Evolutionary conservation across 1,140 invertebrate species (phyloP).

Genomic region (Brachionus manjavacas): DNA sequence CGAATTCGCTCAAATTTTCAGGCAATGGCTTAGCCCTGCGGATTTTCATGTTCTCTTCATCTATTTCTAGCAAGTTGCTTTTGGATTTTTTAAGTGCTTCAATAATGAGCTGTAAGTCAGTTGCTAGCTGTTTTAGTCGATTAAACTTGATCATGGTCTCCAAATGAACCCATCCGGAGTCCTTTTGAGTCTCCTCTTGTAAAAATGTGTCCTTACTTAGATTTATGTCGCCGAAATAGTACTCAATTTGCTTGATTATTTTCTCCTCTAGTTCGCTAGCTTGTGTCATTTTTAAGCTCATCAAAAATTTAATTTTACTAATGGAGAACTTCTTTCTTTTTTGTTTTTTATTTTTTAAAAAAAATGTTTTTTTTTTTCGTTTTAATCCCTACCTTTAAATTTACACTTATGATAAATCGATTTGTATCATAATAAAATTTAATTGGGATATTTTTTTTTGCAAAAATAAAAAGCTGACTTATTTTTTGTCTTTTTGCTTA

Average conservation of each 20-base stretch:
- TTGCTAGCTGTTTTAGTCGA: conserved; percentile 9
- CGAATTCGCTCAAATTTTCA: conserved; percentile 19
- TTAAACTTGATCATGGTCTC: conserved; percentile 28
- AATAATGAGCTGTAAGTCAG: background rate
- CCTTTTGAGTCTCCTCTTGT: conserved; percentile 28
- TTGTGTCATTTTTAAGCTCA: background rate
- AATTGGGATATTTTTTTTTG: too few relatives aligned
- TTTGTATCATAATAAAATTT: too few relatives aligned
- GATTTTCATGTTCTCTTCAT: conserved; percentile 23
- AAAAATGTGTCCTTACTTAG: conserved; percentile 37
- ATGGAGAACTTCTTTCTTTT: too few relatives aligned
- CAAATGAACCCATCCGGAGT: conserved; percentile 26
- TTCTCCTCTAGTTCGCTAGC: background rate
- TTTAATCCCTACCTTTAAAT: too few relatives aligned
- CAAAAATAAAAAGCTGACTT: too few relatives aligned
- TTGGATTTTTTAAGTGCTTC: background rate
- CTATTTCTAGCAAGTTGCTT: background rate
- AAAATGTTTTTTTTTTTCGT: too few relatives aligned
- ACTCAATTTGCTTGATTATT: conserved; percentile 41
- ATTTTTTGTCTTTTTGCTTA: too few relatives aligned
- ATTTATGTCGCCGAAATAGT: conserved; percentile 41
- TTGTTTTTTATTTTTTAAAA: too few relatives aligned
- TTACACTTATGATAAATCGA: too few relatives aligned
- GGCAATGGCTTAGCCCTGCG: background rate
- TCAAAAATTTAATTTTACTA: too few relatives aligned